Base-by-base conservation (phyloP, 2,888 invertebrate genomes). In the Teleiodes luculella region DNA sequence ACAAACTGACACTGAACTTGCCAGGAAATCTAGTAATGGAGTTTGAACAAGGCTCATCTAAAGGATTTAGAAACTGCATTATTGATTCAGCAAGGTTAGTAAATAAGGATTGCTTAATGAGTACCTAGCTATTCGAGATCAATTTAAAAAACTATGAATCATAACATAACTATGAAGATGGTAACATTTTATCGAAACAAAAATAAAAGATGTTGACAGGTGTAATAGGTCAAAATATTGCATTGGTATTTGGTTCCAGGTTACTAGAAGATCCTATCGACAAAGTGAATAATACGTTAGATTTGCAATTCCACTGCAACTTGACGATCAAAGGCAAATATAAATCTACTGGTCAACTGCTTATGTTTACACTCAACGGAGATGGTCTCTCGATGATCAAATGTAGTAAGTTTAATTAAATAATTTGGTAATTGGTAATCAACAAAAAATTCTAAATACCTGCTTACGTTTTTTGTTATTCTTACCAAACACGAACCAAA, bases 61-160 rank as follows among this genome's bases (percentile, higher is more conserved):
- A 75, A 35, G 86, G 86, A 6, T 54, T 83, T n/a, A 71, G 65
- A 48, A 83, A 83, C 56, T 86, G 86, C 47, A 57, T 61, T 0
- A 72, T 86, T 1, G 79, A 85, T 52, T 65, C 71, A 18, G 76
- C 68, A 0, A 61, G 62, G 81, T 83, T 57, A 76, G 80, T 8
- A 18, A 4, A n/a, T 7, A n/a, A n/a, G n/a, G n/a, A n/a, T n/a
- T n/a, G n/a, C n/a, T n/a, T n/a, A n/a, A n/a, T n/a, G n/a, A n/a
- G n/a, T n/a, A n/a, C n/a, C n/a, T n/a, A n/a, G n/a, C n/a, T n/a
- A n/a, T n/a, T n/a, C n/a, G n/a, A n/a, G n/a, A n/a, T n/a, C n/a
- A n/a, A n/a, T n/a, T n/a, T n/a, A n/a, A n/a, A n/a, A n/a, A n/a
- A n/a, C n/a, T n/a, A n/a, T n/a, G n/a, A n/a, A n/a, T n/a, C n/a